A percentile compares a stretch with the other conserved stretches of the same genome.
phyloP scores from a whole-genome alignment of 2,113 vertebrate species.

The Hipposideros armiger region DNA sequence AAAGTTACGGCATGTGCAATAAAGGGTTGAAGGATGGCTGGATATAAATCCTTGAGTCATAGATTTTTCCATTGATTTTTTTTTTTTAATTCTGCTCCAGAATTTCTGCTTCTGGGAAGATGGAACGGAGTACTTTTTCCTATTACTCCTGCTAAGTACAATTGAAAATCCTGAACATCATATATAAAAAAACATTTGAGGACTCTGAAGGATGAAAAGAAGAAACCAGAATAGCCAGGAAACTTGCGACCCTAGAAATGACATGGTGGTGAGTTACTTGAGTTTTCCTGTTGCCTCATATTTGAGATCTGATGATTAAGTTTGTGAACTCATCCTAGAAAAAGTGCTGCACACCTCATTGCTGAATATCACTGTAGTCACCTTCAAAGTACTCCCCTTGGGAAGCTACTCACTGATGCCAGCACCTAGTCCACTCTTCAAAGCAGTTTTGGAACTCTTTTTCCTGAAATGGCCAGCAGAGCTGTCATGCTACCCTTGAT shows the following conservation, averaged over 20 bases:
- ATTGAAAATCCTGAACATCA: neutral
- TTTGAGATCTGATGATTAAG: too few species aligned
- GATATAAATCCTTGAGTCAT: neutral
- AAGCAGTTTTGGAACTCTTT: too few species aligned
- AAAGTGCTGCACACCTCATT: too few species aligned
- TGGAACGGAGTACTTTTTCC: neutral
- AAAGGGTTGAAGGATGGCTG: neutral
- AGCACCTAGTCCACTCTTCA: too few species aligned
- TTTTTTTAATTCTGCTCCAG: neutral
- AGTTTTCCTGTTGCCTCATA: neutral
- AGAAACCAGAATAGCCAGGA: neutral
- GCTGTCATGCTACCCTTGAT: too few species aligned
- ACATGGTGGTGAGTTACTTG: neutral
- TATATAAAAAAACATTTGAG: neutral
- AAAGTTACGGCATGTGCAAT: neutral
- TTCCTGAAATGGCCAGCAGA: too few species aligned
- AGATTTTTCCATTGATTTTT: neutral
- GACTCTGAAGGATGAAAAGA: neutral
- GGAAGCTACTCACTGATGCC: too few species aligned
- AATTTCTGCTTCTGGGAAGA: neutral
- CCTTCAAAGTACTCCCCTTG: too few species aligned
- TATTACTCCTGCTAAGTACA: neutral
- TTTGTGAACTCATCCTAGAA: too few species aligned
- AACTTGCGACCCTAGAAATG: neutral
- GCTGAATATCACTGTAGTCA: too few species aligned